Base-by-base conservation (phyloP, 2,888 invertebrate species). In the Cepaea hortensis region DNA sequence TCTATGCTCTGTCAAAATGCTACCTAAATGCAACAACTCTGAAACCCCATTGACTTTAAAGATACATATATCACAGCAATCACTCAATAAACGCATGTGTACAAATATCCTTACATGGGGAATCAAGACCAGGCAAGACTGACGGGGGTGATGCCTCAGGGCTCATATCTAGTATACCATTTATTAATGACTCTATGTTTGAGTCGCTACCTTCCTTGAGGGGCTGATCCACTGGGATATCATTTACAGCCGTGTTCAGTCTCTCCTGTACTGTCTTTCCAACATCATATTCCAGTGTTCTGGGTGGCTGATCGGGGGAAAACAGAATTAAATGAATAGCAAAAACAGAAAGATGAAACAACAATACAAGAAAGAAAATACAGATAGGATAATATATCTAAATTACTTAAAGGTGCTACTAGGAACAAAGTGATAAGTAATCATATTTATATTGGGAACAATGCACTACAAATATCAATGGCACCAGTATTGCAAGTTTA, bases 111-210 rank as follows among this genome's bases (percentile, higher is more conserved):
- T 85, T 81, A 85, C 85, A 23, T 65, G 81, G 20, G 20, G 68
- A 62, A 62, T 80, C 65, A 35, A 87, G 73, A 11, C 80, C 87
- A 35, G 87, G 84, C 18, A 87, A 48, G n/a, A 80, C 73, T 85
- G 89, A 89, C 2, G 91, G 91, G 20, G 89, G 90, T 35, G 89
- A 89, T 35, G 90, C 86, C 79, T 92, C 91, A 2, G 93, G 93
- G 55, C 91, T 92, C 70, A 94, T 89, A 35, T 93, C 93, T 82
- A 91, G 81, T 90, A 91, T 91, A 79, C 92, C 89, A 89, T 94
- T 93, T 46, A 87, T 90, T 48, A 94, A 88, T 15, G 89, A 88
- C 55, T 92, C 91, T 61, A 93, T 83, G 87, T 93, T 91, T 13
- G 92, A 92, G 7, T 91, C 92, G 46, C 87, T 88, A 84, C 92